These are phyloP conservation scores for Drosophila kanapiae DNA, from an alignment of 1,140 invertebrate genomes.

Conservation along the genomic window DNA sequence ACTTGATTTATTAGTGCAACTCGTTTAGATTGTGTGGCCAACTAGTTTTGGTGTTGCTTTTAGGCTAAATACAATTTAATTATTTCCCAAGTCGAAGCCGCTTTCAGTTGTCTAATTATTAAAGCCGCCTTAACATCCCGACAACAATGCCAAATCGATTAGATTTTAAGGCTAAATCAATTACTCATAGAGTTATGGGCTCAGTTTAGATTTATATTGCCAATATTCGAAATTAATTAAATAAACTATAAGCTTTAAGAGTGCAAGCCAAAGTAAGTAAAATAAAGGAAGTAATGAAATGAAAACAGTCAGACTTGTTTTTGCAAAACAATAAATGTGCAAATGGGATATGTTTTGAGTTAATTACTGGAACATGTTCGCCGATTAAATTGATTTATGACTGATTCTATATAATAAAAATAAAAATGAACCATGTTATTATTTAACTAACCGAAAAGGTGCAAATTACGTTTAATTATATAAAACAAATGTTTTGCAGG, in stretches of 20 bases:
- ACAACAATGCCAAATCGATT: slow-evolving; percentile 38
- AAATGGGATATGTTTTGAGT: neutral
- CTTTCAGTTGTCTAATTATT: slow-evolving; percentile 32
- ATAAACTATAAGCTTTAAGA: neutral
- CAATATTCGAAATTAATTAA: slow-evolving; percentile 9
- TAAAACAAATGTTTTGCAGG: neutral
- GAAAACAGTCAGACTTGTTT: neutral
- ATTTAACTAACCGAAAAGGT: slow-evolving; percentile 1
- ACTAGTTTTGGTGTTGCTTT: slow-evolving; percentile 37
- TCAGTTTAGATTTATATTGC: slow-evolving; percentile 7
- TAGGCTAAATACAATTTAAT: slow-evolving; percentile 49
- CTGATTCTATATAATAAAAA: neutral
- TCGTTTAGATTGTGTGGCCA: slow-evolving; percentile 28
- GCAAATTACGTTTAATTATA: neutral
- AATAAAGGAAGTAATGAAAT: neutral
- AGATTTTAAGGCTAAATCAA: slow-evolving; percentile 54
- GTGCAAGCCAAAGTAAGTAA: neutral
- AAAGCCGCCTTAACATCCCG: slow-evolving; percentile 37
- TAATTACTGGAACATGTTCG: neutral
- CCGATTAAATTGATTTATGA: neutral
- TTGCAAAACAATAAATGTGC: too few relatives aligned
- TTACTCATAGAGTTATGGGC: slow-evolving; percentile 51
- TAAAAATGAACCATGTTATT: too few relatives aligned
- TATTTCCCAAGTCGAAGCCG: slow-evolving; percentile 34
- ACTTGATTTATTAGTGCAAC: slow-evolving; percentile 45